Base-by-base conservation (phyloP, 2,113 vertebrate genomes). In the Scolopax mira region DNA sequence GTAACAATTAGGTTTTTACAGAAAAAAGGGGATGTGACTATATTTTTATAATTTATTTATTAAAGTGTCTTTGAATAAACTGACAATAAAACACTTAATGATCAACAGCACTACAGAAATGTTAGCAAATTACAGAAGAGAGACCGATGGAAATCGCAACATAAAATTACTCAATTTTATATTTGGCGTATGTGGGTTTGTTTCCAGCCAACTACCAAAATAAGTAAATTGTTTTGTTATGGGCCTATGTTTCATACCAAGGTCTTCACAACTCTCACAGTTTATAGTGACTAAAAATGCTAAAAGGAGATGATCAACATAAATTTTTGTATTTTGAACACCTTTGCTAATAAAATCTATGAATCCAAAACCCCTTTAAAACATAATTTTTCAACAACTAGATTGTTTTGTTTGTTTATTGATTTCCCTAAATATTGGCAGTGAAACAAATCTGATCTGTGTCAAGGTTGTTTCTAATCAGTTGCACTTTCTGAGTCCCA, bases 161-260 rank as follows among this genome's bases (percentile, higher is more conserved):
- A 96, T 83, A 75, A 92, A 94, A 84, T 88, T 2, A 91, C 79
- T 85, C 48, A 35, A 67, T 85, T 93, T 96, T 79, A 66, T 62
- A 66, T 81, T 88, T 90, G 88, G 85, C 82, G 74, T 66, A 79
- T 58, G 42, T 80, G 37, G 30, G 7, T 83, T 96, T 93, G 55
- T 94, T 95, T 94, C 42, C 64, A 95, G 85, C 64, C 79, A 96
- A 67, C 25, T 84, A 80, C 69, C 24, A 94, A 91, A 94, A 89
- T 62, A 86, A 91, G 83, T 58, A 58, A 85, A 91, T 88, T 80
- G 39, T 80, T 94, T 85, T 79, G 49, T 70, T 89, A 70, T 65
- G 58, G 66, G 49, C 30, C 55, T 85, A 2, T 79, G 21, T 88
- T 94, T 91, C 81, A 86, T 52, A 86, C 35, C 39, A 90, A 74